Base-by-base conservation (phyloP, 2,113 vertebrate species). In the Pteronura brasiliensis region DNA sequence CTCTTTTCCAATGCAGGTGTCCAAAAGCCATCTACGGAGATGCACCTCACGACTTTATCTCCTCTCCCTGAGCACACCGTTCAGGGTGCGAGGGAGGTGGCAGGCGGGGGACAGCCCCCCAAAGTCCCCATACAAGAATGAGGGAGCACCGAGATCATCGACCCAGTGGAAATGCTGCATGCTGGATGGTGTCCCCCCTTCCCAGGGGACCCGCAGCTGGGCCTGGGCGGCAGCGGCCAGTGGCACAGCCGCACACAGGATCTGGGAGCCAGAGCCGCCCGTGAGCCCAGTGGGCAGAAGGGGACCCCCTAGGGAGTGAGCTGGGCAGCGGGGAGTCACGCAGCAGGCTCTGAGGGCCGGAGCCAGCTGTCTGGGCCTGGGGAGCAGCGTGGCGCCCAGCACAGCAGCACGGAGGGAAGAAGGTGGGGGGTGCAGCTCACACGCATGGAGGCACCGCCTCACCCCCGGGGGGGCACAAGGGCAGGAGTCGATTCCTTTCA, bases 391-490 rank as follows among this genome's bases (percentile, higher is more conserved):
- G 27, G 71, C 13, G 25, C 49, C 49, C 49, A 44, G 15, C 2
- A 44, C 10, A 0, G n/a, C 0, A 4, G 20, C 71, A 25, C 31
- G 31, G 57, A 61, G 27, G 27, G 3, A 5, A 44, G 65, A 23
- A 57, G 21, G 21, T 59, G 21, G 21, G 0, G 14, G 86, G 23
- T 39, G 27, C 21, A 6, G 25, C 6, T 11, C 17, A 36, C 36
- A 2, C 0, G 4, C 61, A 17, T 9, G 27, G n/a, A 65, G 15
- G 36, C 8, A 3, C 13, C 42, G 0, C 72, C 42, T 1, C 9
- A 1, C 82, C 67, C 21, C 13, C 4, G 13, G 17, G 17, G 0
- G 18, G 39, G 61, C 18, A 18, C 74, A n/a, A 0, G 39, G 36
- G 4, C 83, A 76, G n/a, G 11, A 36, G 34, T 17, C n/a, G 47